Base-by-base conservation (phyloP, 2,113 vertebrate species). In the Theristicus caerulescens region DNA sequence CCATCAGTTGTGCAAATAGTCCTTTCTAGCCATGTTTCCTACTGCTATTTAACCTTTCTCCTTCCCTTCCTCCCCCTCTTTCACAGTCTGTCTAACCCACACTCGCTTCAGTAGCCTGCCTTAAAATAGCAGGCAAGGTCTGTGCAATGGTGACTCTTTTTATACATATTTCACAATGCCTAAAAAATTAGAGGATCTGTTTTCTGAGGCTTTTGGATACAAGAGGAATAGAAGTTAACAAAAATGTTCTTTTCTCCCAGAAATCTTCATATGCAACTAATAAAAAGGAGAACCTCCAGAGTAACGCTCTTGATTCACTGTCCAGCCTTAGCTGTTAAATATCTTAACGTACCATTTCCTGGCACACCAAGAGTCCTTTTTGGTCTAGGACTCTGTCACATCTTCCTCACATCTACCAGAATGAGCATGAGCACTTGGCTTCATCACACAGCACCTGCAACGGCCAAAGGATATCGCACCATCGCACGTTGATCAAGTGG, bases 1-100 rank as follows among this genome's bases (percentile, higher is more conserved):
- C 90, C 95, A 96, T 96, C 96, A 70, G 92, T 94, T 97, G 95
- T 95, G 88, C 92, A 96, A 96, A 95, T 80, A 94, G 89, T 84
- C 93, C 96, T 96, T 91, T 82, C 92, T 93, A 93, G 87, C 90
- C 82, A 4, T 96, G 95, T 81, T 96, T 93, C 94, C 94, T 78
- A 51, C 79, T 94, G 82, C 95, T 96, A 65, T 49, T 94, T 90
- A 97, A 96, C 95, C 95, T 93, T 95, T 78, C 80, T 97, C 82
- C 82, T 93, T 95, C 85, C 78, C 38, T 92, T 92, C 88, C 92
- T 95, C 90, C 90, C 55, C 47, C 93, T 77, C 79, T 83, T 90
- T 95, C 92, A 83, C 96, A 93, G 88, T 86, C 88, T 96, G 88
- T 88, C 95, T 94, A 91, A 74, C 85, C 86, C 86, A 86, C 71